A percentile compares a stretch with the other conserved stretches of the same genome.
Conservation (phyloP, 2,113 vertebrate species). For the Vombatus ursinus region DNA sequence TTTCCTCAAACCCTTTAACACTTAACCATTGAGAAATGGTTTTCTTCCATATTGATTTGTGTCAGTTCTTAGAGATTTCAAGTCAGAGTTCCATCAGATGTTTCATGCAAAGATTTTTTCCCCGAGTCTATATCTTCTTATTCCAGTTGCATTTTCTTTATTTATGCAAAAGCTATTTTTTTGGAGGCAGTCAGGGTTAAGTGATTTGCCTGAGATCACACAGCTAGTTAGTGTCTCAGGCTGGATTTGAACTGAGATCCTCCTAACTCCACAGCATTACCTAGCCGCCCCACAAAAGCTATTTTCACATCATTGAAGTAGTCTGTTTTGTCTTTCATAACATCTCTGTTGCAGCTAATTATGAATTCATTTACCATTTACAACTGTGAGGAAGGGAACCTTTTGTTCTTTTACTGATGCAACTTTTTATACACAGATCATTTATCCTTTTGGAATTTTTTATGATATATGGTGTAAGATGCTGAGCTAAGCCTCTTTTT, state of each 20-base stretch:
- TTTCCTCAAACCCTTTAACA: neutral
- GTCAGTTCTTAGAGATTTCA: neutral
- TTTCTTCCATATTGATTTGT: neutral
- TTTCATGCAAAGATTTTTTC: neutral
- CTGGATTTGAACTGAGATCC: neutral
- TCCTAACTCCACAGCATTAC: neutral
- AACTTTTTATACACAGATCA: neutral
- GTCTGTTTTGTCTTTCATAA: neutral
- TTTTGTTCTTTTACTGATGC: neutral
- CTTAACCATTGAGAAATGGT: neutral
- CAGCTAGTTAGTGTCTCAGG: neutral
- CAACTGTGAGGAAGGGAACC: neutral
- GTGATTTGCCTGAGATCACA: neutral
- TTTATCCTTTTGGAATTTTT: neutral
- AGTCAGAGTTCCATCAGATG: neutral
- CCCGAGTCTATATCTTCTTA: neutral
- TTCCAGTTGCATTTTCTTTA: neutral
- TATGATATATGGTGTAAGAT: neutral
- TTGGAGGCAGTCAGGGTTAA: too few species aligned
- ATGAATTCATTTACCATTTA: neutral
- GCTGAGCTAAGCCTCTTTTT: neutral
- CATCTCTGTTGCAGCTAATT: neutral
- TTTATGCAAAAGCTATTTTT: neutral
- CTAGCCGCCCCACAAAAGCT: neutral
- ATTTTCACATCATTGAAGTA: neutral